A percentile compares a stretch with the other conserved stretches of the same genome.
phyloP scores from a whole-genome alignment of 1,140 invertebrate genomes.

The Theocolax elegans region DNA sequence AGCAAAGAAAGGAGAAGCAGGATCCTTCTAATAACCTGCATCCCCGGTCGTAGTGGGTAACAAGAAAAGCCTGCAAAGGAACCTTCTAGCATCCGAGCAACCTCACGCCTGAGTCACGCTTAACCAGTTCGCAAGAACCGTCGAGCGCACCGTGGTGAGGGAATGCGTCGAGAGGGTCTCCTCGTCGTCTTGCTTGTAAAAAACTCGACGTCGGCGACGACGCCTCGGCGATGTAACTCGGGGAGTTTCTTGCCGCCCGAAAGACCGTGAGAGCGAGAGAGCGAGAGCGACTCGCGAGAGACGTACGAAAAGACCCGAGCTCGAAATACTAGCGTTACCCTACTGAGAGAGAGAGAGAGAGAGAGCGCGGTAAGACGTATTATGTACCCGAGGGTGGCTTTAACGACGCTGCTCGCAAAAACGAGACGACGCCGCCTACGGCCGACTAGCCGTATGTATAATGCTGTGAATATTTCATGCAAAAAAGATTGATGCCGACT shows the following conservation, averaged over 20 bases:
- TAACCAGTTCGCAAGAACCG: neutral
- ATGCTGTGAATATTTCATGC: slow-evolving; percentile 18
- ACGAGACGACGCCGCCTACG: neutral
- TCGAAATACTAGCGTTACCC: neutral
- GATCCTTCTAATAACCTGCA: too few relatives aligned
- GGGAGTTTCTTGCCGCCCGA: neutral
- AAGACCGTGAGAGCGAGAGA: neutral
- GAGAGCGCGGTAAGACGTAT: neutral
- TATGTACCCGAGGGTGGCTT: slow-evolving; percentile 2
- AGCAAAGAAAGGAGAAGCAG: too few relatives aligned
- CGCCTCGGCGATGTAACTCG: slow-evolving; percentile 2
- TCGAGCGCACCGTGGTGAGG: neutral
- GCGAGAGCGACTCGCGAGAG: neutral
- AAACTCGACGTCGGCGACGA: neutral
- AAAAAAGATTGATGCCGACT: slow-evolving; percentile 27
- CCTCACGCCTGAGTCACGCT: too few relatives aligned
- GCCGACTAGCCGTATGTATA: neutral
- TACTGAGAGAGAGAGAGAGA: neutral
- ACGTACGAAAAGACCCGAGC: neutral
- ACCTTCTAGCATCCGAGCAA: too few relatives aligned
- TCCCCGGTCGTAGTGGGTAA: too few relatives aligned
- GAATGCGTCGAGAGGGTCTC: neutral
- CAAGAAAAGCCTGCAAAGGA: too few relatives aligned
- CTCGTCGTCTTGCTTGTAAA: neutral
- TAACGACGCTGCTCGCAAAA: slow-evolving; percentile 24